A percentile compares a stretch with the other conserved stretches of the same genome.
Evolutionary conservation across 2,113 vertebrate genomes (phyloP).

Genomic region (Apeltes quadracus): DNA sequence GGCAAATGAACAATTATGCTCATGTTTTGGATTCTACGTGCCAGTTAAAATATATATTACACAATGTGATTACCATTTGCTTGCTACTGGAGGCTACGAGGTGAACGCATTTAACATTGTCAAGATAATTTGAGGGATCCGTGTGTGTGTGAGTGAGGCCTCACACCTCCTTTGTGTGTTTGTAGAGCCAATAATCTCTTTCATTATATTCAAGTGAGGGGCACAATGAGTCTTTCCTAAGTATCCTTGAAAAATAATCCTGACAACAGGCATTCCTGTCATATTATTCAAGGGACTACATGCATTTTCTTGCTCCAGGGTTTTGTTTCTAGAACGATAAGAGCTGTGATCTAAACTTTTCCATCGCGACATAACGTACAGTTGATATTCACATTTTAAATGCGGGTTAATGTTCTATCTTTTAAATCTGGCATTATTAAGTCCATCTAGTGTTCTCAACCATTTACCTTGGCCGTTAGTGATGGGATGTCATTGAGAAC

Average conservation of each 20-base stretch:
- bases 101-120: conserved; percentile 45
- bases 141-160: background rate
- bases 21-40: conserved; percentile 22
- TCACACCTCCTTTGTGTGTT: conserved; percentile 39
- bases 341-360: background rate
- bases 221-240: conserved; percentile 21
- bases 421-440: background rate
- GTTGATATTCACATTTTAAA: background rate
- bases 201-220: conserved; percentile 40
- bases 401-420: background rate
- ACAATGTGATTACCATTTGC: conserved; percentile 26
- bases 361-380: background rate
- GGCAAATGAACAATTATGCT: conserved; percentile 34
- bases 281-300: conserved; percentile 20
- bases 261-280: conserved; percentile 12
- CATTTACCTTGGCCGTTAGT: background rate
- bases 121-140: conserved; percentile 36
- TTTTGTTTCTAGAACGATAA: background rate
- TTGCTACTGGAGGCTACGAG: conserved; percentile 42
- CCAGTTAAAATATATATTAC: conserved; percentile 29
- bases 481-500: background rate
- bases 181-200: conserved; percentile 36
- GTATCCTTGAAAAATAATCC: conserved; percentile 32
- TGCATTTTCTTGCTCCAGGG: background rate
- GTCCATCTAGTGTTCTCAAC: background rate